Evolutionary conservation across 2,113 vertebrate species (phyloP).

Genomic region (Oceanodroma tethys): DNA sequence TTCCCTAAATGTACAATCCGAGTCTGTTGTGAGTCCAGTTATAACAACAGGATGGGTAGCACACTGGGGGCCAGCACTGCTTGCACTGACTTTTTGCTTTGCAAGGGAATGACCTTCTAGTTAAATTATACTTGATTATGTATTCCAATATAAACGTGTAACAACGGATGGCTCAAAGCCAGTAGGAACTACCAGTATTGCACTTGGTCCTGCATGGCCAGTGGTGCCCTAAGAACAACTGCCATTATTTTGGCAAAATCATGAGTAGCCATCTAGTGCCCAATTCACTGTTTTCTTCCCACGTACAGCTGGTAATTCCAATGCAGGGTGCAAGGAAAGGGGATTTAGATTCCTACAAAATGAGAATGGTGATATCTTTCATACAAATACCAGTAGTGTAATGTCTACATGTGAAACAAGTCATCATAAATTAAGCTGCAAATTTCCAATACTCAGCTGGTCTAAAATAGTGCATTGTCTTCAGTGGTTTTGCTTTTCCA

Average conservation of each 20-base stretch:
- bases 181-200: background rate
- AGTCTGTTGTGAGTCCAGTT: background rate
- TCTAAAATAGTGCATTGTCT: background rate
- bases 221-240: background rate
- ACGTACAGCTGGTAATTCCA: background rate
- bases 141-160: background rate
- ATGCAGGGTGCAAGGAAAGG: background rate
- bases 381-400: background rate
- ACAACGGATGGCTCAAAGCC: background rate
- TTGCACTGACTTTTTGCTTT: background rate
- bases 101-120: background rate
- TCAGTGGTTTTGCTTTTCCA: background rate
- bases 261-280: background rate
- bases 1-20: background rate
- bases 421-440: background rate
- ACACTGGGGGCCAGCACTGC: background rate
- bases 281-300: background rate
- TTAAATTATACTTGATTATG: background rate
- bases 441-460: background rate
- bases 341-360: background rate
- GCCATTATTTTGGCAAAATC: background rate
- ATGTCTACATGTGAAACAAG: background rate
- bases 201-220: background rate
- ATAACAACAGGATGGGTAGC: background rate
- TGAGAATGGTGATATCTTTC: background rate